A percentile compares a stretch with the other conserved stretches of the same genome.
Evolutionary conservation across 1,140 invertebrate species (phyloP).

Genomic region (Drosophila melanica): DNA sequence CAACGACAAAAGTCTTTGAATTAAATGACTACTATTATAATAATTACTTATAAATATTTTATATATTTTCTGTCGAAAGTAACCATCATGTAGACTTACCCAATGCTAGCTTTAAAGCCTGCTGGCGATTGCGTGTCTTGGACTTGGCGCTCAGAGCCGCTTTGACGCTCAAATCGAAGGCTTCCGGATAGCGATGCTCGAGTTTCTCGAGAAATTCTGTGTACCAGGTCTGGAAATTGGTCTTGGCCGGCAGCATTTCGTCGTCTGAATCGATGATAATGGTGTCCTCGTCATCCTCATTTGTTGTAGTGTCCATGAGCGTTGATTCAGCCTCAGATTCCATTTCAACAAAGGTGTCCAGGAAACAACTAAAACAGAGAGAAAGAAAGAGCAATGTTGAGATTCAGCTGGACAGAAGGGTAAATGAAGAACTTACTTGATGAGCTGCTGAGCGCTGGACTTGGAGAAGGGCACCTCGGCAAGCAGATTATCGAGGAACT

Average conservation of each 20-base stretch:
- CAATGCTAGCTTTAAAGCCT: slow-evolving; percentile 71
- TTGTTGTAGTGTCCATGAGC: slow-evolving; percentile 28
- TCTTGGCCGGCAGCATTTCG: slow-evolving; percentile 44
- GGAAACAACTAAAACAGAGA: slow-evolving; percentile 84
- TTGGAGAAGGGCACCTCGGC: slow-evolving; percentile 55
- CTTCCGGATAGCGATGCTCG: slow-evolving; percentile 87
- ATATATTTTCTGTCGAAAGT: too few relatives aligned
- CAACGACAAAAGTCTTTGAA: too few relatives aligned
- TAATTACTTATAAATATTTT: too few relatives aligned
- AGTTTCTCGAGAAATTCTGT: slow-evolving; percentile 84
- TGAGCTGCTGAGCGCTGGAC: slow-evolving; percentile 81
- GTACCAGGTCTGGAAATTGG: slow-evolving; percentile 84
- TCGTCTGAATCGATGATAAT: slow-evolving; percentile 84
- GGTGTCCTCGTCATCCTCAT: slow-evolving; percentile 73
- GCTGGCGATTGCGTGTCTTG: slow-evolving; percentile 51
- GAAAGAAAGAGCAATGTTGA: neutral
- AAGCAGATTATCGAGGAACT: slow-evolving; percentile 64
- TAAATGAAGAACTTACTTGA: slow-evolving; percentile 82
- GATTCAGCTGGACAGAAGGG: too few relatives aligned
- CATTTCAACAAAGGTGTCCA: slow-evolving; percentile 71
- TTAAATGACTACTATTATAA: too few relatives aligned
- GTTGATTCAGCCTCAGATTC: neutral
- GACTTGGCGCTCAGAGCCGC: slow-evolving; percentile 69
- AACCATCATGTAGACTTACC: slow-evolving; percentile 37
- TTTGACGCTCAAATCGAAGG: slow-evolving; percentile 87